Base-by-base conservation (phyloP, 1,140 invertebrate species). In the Ptiloglossa arizonensis region DNA sequence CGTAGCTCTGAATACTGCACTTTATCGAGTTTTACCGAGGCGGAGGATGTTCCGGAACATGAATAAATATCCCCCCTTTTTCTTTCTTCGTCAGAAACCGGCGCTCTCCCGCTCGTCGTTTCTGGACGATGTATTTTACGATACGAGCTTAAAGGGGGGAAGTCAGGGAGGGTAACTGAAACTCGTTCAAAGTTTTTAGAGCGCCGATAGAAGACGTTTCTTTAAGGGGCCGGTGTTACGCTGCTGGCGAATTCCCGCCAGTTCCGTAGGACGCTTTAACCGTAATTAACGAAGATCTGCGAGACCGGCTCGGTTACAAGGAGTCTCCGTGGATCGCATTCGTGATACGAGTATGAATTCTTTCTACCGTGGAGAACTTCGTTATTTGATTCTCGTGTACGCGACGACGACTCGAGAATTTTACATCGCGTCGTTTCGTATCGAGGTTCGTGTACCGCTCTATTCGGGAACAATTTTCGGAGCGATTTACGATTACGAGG, bases 151-250 rank as follows among this genome's bases (percentile, higher is more conserved):
- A n/a, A n/a, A n/a, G 11, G 32, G 6, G 32, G 32, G 1, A 35
- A 35, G 32, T n/a, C n/a, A n/a, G 32, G 32, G 32, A 35, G 60
- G 35, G 52, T 74, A 64, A 54, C 69, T 56, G 71, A 29, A 73
- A 64, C 71, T 74, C 71, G 71, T 66, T 73, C 32, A 52, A 64
- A 73, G 48, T 64, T 73, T 52, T 35, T 24, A 2, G 71, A 52
- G 59, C 15, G 41, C 50, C 48, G 71, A 74, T 74, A 44, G 48
- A 44, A 52, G 60, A 74, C 71, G 64, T 38, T 74, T 38, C 52
- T 54, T 64, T 41, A 62, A 48, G 17, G 41, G 3, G 57, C 17
- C n/a, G 41, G 22, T 24, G 19, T 32, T 46, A 59, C 41, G 19
- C 3, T 15, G 59, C 46, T n/a, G n/a, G 27, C 59, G 69, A 48